Percentiles rank a stretch among this genome's conserved stretches.
Evolutionary conservation across 1,140 invertebrate species (phyloP).

Genomic region (Lycorma delicatula): DNA sequence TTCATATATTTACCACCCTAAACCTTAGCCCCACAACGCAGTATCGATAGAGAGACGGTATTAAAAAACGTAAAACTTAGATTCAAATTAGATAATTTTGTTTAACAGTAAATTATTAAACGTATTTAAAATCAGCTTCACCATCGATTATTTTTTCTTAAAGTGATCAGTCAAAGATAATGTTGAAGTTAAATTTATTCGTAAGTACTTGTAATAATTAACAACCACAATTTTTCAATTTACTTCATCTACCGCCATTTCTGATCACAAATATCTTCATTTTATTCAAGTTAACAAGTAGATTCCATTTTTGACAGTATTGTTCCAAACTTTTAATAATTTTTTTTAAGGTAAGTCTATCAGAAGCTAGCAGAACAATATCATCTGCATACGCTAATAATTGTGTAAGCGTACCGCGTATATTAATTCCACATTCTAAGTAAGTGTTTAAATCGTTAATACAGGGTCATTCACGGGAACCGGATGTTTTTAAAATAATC

Average conservation of each 20-base stretch:
- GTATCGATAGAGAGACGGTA: background rate
- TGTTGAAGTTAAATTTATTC: too few species aligned
- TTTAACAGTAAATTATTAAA: background rate
- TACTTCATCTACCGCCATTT: background rate
- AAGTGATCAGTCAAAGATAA: background rate
- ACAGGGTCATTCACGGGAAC: too few species aligned
- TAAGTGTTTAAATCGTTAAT: slow-evolving; percentile 20
- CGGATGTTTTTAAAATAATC: too few species aligned
- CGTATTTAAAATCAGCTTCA: background rate
- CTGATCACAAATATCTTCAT: background rate
- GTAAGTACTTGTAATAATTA: too few species aligned
- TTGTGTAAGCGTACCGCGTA: too few species aligned
- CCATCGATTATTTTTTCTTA: background rate
- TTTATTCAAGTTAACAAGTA: background rate
- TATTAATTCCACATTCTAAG: too few species aligned
- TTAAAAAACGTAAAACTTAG: background rate
- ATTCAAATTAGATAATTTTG: background rate
- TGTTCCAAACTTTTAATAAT: background rate
- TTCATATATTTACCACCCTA: too few species aligned
- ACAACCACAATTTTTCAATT: background rate
- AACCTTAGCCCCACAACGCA: background rate
- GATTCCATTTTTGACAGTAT: background rate
- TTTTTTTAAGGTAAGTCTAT: background rate
- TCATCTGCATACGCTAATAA: slow-evolving; percentile 13
- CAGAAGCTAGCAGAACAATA: background rate